Percentiles rank a stretch among this genome's conserved stretches.
These are phyloP conservation scores for Athrips mouffetella DNA, from an alignment of 2,888 invertebrate species.

Conservation along the genomic window DNA sequence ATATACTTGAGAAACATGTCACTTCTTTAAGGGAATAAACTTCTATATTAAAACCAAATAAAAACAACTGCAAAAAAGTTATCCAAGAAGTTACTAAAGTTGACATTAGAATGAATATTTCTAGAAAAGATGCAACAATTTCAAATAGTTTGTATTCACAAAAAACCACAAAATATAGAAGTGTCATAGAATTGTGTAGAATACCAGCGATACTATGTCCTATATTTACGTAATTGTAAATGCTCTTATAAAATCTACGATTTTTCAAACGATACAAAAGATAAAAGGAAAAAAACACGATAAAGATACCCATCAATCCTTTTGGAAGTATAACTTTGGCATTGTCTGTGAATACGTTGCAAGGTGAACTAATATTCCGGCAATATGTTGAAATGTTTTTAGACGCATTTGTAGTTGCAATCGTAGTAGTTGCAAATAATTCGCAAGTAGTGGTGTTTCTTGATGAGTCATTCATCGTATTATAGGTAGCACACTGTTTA, in stretches of 20 bases:
- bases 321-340: no score
- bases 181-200: background rate
- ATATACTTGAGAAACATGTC: conserved; percentile 20
- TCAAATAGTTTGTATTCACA: background rate
- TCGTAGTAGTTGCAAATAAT: no score
- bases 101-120: conserved; percentile 22
- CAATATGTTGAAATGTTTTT: no score
- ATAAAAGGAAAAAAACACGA: background rate
- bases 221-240: conserved; percentile 4
- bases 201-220: background rate
- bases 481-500: no score
- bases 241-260: background rate
- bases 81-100: conserved; percentile 27
- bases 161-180: background rate
- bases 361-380: no score
- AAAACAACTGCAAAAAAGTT: conserved; percentile 29
- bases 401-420: no score
- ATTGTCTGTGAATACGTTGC: no score
- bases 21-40: conserved; percentile 28
- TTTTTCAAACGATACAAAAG: background rate
- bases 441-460: no score
- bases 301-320: background rate
- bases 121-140: background rate
- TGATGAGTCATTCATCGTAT: no score
- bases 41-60: conserved; percentile 27